Conservation (phyloP, 2,797 vertebrate genomes). For the Hippocampus kuda region DNA sequence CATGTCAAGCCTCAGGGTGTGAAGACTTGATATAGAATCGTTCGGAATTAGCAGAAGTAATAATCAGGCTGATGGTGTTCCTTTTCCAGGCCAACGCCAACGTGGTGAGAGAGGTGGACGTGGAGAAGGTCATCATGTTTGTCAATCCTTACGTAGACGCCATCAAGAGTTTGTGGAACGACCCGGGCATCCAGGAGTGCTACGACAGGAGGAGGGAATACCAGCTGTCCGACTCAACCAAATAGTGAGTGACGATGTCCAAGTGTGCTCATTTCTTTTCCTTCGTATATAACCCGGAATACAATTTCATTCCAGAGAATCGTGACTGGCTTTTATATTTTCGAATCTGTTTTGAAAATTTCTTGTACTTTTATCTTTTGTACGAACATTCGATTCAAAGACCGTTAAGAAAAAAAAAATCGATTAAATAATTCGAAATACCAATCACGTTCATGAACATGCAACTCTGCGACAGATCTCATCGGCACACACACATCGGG, state of each 20-base stretch:
- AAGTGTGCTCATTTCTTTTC: too few relatives aligned
- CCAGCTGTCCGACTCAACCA: slow-evolving; percentile 92
- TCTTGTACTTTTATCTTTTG: too few relatives aligned
- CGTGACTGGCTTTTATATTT: too few relatives aligned
- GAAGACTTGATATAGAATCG: slow-evolving; percentile 18
- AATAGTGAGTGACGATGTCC: slow-evolving; percentile 77
- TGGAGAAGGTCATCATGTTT: slow-evolving; percentile 80
- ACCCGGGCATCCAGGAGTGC: slow-evolving; percentile 88
- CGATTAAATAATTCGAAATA: too few relatives aligned
- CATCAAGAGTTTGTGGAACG: slow-evolving; percentile 91
- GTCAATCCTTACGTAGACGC: slow-evolving; percentile 85
- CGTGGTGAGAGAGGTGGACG: slow-evolving; percentile 84
- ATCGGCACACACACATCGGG: not conserved
- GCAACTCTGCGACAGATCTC: not conserved
- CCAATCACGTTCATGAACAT: not conserved
- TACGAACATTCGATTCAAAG: too few relatives aligned
- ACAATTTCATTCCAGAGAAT: too few relatives aligned
- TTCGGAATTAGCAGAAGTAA: not conserved
- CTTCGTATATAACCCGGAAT: too few relatives aligned
- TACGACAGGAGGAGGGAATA: slow-evolving; percentile 93
- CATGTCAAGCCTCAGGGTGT: slow-evolving; percentile 38
- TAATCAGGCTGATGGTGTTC: not conserved
- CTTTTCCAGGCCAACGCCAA: slow-evolving; percentile 76
- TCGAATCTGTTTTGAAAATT: too few relatives aligned
- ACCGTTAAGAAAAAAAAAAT: too few relatives aligned